Base-by-base conservation (phyloP, 2,113 vertebrate species). In the Lepisosteus oculatus region DNA sequence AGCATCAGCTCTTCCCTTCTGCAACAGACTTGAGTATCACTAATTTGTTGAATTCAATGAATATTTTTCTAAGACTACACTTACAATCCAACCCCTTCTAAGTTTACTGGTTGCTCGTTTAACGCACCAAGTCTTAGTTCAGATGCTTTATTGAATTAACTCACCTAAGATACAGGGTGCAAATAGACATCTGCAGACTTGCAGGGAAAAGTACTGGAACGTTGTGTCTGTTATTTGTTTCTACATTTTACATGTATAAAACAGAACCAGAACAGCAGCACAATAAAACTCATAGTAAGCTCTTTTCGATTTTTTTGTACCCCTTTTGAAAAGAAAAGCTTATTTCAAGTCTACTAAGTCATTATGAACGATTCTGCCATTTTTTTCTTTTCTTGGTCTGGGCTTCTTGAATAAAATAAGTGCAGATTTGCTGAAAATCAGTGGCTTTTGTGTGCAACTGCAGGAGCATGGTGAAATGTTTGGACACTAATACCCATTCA, bases 401-500 rank as follows among this genome's bases (percentile, higher is more conserved):
- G 86, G 86, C 81, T 95, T 94, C 93, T 95, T 96, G 94, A 94
- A 96, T 94, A 96, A 98, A 98, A 97, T 98, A 97, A 95, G 97
- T 97, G 94, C 93, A 98, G 97, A 97, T 98, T 98, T 99, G 95
- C 96, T 94, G 96, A 93, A 97, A 98, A 97, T 98, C 97, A 97
- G 95, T 93, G 91, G 92, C 96, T 97, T 99, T 99, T 99, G 97
- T 99, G 95, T 94, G 87, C 91, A 94, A 94, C 94, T 94, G 93
- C 94, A 90, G 95, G 95, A 98, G 96, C 96, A 97, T 97, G 96
- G 95, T 98, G 96, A 99, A 98, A 98, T 99, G 97, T 99, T 99
- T 99, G 97, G 97, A 99, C 97, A 98, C 97, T 98, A 98, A 99
- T 98, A 98, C 97, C 97, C 96, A 96, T 98, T 99, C 97, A 98